Base-by-base conservation (phyloP, 2,888 invertebrate genomes). In the Taenaris catops region DNA sequence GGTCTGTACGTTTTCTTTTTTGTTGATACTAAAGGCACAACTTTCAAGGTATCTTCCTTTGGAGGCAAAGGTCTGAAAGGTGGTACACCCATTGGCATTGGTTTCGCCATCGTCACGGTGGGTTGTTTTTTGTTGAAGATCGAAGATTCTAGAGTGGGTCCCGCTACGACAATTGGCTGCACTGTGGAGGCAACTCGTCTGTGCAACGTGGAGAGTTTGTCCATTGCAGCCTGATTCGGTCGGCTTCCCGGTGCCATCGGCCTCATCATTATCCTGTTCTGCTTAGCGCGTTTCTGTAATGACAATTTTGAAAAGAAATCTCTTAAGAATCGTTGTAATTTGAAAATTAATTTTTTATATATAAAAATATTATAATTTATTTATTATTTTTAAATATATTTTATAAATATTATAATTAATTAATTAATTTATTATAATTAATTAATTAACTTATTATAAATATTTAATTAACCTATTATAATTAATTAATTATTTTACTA, bases 21-120 rank as follows among this genome's bases (percentile, higher is more conserved):
- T 19, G 81, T 63, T 39, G 55, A 49, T 25, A 75, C 53, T 34
- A 88, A 68, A 7, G 89, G 89, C 25, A 88, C 63, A 11, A 88
- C 87, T 58, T 84, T 74, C 34, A 89, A 84, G 3, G 90, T 91
- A 10, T 84, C 83, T 45, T 86, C 83, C 58, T 86, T 86, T 1
- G 92, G 89, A 23, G 94, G 94, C 46, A 95, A 87, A 0, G 95
- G 95, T 59, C 90, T 93, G 72, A 95, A 95, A 0, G 94, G 91
- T 16, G 95, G 95, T 4, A 95, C 90, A 4, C 90, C 89, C 71
- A 89, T 74, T 1, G 88, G 84, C 51, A 89, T 63, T 0, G 89
- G 88, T 31, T 89, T 87, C 1, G 88, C 89, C 64, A 89, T 74
- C 6, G 89, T 86, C 5, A 73, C 47, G 1, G 70, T 50, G 7